Conservation (phyloP, 1,140 invertebrate species). For the Calephelis virginiensis region DNA sequence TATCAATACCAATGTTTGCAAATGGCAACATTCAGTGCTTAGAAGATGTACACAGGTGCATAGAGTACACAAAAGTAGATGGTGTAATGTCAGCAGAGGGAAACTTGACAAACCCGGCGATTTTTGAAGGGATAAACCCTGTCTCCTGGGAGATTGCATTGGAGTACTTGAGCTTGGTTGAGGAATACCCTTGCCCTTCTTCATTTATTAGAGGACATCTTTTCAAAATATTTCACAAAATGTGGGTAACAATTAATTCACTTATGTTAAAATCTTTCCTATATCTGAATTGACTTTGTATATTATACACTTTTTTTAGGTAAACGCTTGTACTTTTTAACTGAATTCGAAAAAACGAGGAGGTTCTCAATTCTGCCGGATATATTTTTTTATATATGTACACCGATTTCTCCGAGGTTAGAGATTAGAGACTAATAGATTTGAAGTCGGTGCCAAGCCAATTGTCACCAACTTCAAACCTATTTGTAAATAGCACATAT, state of each 20-base stretch:
- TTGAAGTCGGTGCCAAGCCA: no score
- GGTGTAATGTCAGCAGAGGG: conserved; percentile 96
- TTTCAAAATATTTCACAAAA: conserved; percentile 97
- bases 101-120: conserved; percentile 95
- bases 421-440: no score
- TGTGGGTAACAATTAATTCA: conserved; percentile 81
- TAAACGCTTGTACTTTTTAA: no score
- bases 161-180: conserved; percentile 93
- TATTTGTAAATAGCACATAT: no score
- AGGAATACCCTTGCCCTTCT: conserved; percentile 92
- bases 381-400: no score
- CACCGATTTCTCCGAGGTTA: no score
- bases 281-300: no score
- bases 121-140: conserved; percentile 89
- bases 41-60: conserved; percentile 91
- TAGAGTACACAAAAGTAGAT: conserved; percentile 91
- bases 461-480: no score
- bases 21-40: conserved; percentile 98
- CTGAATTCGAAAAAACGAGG: no score
- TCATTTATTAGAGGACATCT: conserved; percentile 96
- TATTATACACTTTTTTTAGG: no score
- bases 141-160: conserved; percentile 92
- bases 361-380: no score
- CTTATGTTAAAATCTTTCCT: no score
- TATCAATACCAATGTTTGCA: conserved; percentile 96